Base-by-base conservation (phyloP, 2,113 vertebrate species). In the Rutilus rutilus region DNA sequence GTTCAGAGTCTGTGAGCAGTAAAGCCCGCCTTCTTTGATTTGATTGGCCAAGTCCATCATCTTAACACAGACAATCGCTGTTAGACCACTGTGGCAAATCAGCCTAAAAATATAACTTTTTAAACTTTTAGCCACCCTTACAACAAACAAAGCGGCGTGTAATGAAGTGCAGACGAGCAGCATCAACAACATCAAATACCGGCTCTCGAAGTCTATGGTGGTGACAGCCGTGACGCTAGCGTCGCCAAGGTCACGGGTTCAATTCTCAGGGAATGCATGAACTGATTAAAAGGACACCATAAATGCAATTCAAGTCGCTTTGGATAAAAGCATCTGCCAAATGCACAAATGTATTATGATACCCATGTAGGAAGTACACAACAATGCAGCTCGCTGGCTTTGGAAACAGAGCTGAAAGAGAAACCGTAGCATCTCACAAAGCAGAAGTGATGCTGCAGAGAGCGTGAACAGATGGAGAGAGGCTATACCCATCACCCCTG, bases 401-500 rank as follows among this genome's bases (percentile, higher is more conserved):
- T 73, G 23, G 54, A 15, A 17, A 60, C 30, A 60, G 52, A 33
- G 19, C 6, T 42, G 42, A 60, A 42, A 79, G 33, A 78, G 12
- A 60, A 33, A 59, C 2, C 50, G 5, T 36, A 42, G 33, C 33
- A 79, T 79, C 33, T 8, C 33, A 25, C 77, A 15, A 79, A 79
- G 77, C 27, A 36, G 30, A 42, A 39, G 54, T 39, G 77, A 23
- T 10, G 69, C 33, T 42, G 54, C 54, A 62, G 36, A 2, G 23
- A 65, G 60, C 33, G 17, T 65, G 42, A 81, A 50, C 78, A 81
- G 78, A 81, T 27, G 60, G 39, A 85, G 79, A 91, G 89, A 91
- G 86, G 83, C 57, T 79, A 90, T 89, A 90, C 86, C 92, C 91
- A 93, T 94, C 93, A 93, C 93, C 92, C 91, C 91, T 88, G 85